Evolutionary conservation across 64 coral and sea anemone species (phyloP).

Genomic region (Orbicella faveolata): DNA sequence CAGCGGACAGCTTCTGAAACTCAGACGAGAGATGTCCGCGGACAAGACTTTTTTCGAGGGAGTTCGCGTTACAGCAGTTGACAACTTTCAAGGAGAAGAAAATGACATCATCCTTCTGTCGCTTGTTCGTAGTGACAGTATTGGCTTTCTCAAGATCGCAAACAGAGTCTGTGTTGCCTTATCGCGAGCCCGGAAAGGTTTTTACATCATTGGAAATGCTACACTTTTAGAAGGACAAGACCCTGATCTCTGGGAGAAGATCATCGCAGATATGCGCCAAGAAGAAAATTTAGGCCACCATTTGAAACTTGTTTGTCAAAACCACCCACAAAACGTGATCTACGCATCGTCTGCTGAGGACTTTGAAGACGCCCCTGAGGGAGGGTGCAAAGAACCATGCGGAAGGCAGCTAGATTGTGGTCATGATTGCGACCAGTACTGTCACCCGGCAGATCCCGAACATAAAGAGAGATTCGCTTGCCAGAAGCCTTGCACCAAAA

Average conservation of each 20-base stretch:
- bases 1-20: conserved; percentile 62
- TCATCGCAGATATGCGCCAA: conserved; percentile 54
- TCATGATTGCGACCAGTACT: conserved; percentile 38
- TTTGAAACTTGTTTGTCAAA: conserved; percentile 51
- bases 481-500: conserved; percentile 30
- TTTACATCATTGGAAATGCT: conserved; percentile 87
- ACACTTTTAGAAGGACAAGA: conserved; percentile 54
- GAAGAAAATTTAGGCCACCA: conserved; percentile 16
- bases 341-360: conserved; percentile 20
- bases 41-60: conserved; percentile 36
- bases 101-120: conserved; percentile 95
- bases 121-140: conserved; percentile 91
- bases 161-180: conserved; percentile 93
- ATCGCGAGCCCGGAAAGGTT: conserved; percentile 85
- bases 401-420: conserved; percentile 29
- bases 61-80: conserved; percentile 52
- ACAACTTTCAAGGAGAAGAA: conserved; percentile 91
- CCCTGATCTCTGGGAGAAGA: conserved; percentile 60
- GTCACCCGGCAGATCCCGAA: conserved; percentile 61
- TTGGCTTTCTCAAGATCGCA: conserved; percentile 74
- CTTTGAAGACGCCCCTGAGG: conserved; percentile 40
- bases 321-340: conserved; percentile 35
- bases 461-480: conserved; percentile 58
- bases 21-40: conserved; percentile 55
- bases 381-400: conserved; percentile 49